phyloP scores from a whole-genome alignment of 2,797 vertebrate species.

The Dicrostonyx torquatus region DNA sequence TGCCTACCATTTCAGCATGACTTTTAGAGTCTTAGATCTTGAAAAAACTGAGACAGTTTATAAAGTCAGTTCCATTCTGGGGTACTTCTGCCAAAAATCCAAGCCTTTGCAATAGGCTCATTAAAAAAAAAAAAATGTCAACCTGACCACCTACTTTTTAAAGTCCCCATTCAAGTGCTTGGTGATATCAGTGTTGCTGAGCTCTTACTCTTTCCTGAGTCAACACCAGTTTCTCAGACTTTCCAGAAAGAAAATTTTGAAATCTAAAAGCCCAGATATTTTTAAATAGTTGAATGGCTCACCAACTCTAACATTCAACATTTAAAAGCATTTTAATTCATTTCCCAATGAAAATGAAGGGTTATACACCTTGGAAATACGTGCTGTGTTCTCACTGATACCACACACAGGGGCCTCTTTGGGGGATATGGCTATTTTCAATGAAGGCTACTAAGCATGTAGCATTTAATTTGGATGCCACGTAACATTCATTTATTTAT shows the following conservation, averaged over 20 bases:
- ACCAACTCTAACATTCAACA: neutral
- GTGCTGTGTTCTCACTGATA: neutral
- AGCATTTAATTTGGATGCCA: slow-evolving; percentile 50
- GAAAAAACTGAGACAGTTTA: slow-evolving; percentile 8
- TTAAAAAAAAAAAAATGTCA: neutral
- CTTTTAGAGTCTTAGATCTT: slow-evolving; percentile 47
- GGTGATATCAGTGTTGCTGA: neutral
- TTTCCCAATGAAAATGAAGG: slow-evolving; percentile 48
- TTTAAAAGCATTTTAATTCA: slow-evolving; percentile 46
- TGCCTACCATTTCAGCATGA: neutral
- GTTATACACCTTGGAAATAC: slow-evolving; percentile 49
- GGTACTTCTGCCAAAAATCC: neutral
- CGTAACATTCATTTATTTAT: slow-evolving; percentile 64
- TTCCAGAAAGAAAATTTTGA: slow-evolving; percentile 37
- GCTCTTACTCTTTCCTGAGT: neutral
- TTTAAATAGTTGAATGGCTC: neutral
- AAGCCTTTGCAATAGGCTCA: neutral
- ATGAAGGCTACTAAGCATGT: slow-evolving; percentile 39
- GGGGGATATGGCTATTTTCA: slow-evolving; percentile 39
- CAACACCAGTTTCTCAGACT: slow-evolving; percentile 24
- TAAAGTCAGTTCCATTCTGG: slow-evolving; percentile 1
- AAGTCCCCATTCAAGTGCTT: neutral
- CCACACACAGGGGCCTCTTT: neutral
- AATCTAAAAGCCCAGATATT: slow-evolving; percentile 23
- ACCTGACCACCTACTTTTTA: neutral